Percentiles rank a stretch among this genome's conserved stretches.
Conservation (phyloP, 1,140 invertebrate species). For the Frieseomelitta varia region DNA sequence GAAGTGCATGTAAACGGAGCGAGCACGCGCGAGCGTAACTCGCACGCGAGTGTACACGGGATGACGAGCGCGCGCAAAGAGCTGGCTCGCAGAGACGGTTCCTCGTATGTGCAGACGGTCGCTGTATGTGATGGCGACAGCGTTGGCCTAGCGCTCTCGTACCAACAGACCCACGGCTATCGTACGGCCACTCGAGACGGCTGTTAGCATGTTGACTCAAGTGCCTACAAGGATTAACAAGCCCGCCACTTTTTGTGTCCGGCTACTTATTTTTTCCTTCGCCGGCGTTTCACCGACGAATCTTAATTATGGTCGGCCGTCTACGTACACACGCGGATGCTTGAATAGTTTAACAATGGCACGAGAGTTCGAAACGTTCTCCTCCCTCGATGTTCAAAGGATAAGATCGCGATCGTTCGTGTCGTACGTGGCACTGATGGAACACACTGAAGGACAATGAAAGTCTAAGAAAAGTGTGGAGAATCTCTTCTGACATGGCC, state of each 20-base stretch:
- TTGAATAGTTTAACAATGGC: conserved; percentile 9
- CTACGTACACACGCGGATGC: neutral
- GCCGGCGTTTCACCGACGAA: conserved; percentile 23
- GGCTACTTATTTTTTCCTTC: conserved; percentile 43
- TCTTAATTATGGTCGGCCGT: conserved; percentile 51
- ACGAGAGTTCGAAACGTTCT: neutral
- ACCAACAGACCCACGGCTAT: conserved; percentile 62
- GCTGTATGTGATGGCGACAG: conserved; percentile 18
- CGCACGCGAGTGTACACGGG: neutral
- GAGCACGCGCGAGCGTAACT: neutral
- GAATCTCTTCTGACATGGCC: too few species aligned
- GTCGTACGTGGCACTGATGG: neutral
- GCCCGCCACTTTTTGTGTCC: conserved; percentile 63
- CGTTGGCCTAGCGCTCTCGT: neutral
- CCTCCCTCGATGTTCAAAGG: too few species aligned
- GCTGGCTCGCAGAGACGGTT: conserved; percentile 35
- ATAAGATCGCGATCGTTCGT: neutral
- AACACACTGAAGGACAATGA: too few species aligned
- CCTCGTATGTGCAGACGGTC: conserved; percentile 26
- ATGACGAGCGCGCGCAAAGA: neutral
- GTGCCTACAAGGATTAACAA: conserved; percentile 71
- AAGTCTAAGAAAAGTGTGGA: too few species aligned
- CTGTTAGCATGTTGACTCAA: conserved; percentile 70
- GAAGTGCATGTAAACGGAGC: neutral
- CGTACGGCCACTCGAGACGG: conserved; percentile 69